Percentiles rank a stretch among this genome's conserved stretches.
phyloP scores from a whole-genome alignment of 2,888 invertebrate species.

The Caenorhabditis sp. region DNA sequence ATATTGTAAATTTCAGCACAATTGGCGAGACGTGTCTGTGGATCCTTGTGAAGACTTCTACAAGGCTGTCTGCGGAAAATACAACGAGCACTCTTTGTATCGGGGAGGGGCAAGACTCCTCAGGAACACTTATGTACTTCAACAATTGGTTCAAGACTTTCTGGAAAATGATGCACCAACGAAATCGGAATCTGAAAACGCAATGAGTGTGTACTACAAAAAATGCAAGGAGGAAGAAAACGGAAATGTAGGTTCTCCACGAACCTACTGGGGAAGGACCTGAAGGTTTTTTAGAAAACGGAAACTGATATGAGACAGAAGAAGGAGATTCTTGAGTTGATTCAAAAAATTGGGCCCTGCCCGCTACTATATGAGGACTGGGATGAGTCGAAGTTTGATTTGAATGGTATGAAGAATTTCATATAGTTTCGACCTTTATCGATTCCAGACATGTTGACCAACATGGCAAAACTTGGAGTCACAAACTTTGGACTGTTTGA shows the following conservation, averaged over 20 bases:
- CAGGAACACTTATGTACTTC: background rate
- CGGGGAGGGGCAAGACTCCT: background rate
- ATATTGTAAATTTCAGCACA: slow-evolving; percentile 75
- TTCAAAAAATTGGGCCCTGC: background rate
- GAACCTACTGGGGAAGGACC: too few relatives aligned
- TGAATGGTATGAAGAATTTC: background rate
- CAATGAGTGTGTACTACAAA: background rate
- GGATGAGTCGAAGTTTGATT: slow-evolving; percentile 13
- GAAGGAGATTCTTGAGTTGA: background rate
- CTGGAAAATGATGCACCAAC: background rate
- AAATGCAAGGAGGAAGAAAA: background rate
- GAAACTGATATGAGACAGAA: background rate
- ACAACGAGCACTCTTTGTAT: background rate
- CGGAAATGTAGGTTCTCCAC: too few relatives aligned
- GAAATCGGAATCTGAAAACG: background rate
- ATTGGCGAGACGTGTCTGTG: slow-evolving; percentile 77
- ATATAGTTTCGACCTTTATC: too few relatives aligned
- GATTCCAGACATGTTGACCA: background rate
- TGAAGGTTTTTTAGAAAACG: background rate
- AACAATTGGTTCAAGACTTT: background rate
- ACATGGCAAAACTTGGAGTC: background rate
- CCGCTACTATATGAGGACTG: background rate
- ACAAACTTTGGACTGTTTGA: background rate
- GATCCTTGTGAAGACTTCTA: slow-evolving; percentile 76
- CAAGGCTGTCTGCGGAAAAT: slow-evolving; percentile 2